Evolutionary conservation across 2,888 invertebrate genomes (phyloP), one percentile per base, ranked within the genome.

Genomic region (Opisthograptis luteolata): DNA sequence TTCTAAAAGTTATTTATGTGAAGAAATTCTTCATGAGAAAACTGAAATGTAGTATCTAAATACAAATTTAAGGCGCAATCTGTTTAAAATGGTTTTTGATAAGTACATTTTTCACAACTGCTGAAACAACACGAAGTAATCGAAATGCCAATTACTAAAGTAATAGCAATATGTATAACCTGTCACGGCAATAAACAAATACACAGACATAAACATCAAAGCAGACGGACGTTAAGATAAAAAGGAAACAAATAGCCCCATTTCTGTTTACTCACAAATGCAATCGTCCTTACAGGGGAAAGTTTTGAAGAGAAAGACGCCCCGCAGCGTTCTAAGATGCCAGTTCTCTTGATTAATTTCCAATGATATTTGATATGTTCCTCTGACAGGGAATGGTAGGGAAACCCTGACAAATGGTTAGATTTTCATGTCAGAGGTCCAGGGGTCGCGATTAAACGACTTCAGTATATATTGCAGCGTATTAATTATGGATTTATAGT

Each of bases 361-460:
- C 64, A 81, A 78, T 85, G 86, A 86, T 81, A 87, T 87, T 86
- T 85, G 86, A 87, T 87, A 87, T 76, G 82, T 84, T 81, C 78
- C 66, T 82, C 81, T 80, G 82, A 80, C 75, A 70, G 73, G 64
- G 65, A 60, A 68, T 68, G 65, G 65, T 68, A 65, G 71, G 79
- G 86, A 80, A 79, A 72, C 64, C 60, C 77, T 79, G 84, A 88
- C 85, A 82, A 88, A 89, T 87, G 81, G 79, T 73, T 74, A 79
- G 84, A 84, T 83, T 83, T 81, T 82, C 80, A 70, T 81, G 79
- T 76, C 69, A 68, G 63, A 63, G 76, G 76, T 69, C 70, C 64
- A 60, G 40, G 58, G 58, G 59, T 62, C 49, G 66, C 68, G 76
- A 76, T 77, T 80, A 79, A 79, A 76, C 73, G 79, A 79, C 75